phyloP scores from a whole-genome alignment of 2,113 vertebrate species.

The Barbus barbus region DNA sequence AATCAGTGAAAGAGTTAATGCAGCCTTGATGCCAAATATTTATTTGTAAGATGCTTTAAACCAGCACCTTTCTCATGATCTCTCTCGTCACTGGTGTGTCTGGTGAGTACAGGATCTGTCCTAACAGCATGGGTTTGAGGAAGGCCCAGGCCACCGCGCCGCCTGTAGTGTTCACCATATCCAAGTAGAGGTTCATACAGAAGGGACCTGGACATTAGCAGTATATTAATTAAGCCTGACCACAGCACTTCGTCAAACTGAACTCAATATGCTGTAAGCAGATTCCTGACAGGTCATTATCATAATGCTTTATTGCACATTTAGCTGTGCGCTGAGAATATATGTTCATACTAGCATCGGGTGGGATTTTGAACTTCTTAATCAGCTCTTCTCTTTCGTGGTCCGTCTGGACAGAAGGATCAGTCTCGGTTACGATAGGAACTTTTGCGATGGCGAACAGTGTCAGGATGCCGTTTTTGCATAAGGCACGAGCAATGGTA shows the following conservation, averaged over 20 bases:
- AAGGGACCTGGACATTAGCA: constrained; percentile 77
- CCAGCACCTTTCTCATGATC: constrained; percentile 86
- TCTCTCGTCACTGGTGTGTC: constrained; percentile 80
- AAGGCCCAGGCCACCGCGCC: constrained; percentile 93
- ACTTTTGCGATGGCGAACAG: constrained; percentile 83
- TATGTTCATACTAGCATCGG: constrained; percentile 79
- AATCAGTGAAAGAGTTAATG: neutral
- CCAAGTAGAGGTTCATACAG: constrained; percentile 88
- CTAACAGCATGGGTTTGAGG: constrained; percentile 94
- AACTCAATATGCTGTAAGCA: constrained; percentile 9
- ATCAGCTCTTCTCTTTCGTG: constrained; percentile 78
- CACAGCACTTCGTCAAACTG: constrained; percentile 21
- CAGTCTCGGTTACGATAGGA: constrained; percentile 58
- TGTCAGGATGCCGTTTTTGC: constrained; percentile 84
- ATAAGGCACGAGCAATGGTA: constrained; percentile 85
- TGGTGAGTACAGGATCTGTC: constrained; percentile 87
- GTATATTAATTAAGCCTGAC: constrained; percentile 26
- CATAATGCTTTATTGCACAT: constrained; percentile 13
- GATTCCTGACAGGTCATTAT: constrained; percentile 14
- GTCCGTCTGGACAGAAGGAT: constrained; percentile 60
- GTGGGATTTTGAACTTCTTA: constrained; percentile 87
- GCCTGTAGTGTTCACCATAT: constrained; percentile 89
- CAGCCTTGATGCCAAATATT: neutral
- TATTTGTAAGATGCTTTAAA: neutral
- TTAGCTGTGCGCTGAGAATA: neutral